Evolutionary conservation across 2,888 invertebrate genomes (phyloP).

Genomic region (Thymelicus lineola): DNA sequence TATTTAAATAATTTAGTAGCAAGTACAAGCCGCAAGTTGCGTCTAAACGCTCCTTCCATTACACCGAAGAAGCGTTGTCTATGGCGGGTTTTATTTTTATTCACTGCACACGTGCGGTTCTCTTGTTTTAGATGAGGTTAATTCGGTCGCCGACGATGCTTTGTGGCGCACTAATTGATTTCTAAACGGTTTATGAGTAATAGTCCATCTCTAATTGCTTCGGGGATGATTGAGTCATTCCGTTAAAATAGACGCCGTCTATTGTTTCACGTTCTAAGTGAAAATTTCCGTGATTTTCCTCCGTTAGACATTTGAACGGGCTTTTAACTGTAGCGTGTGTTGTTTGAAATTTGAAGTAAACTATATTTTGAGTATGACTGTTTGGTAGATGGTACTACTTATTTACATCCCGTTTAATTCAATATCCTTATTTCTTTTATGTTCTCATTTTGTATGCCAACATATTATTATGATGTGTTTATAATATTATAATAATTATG

Average conservation of each 20-base stretch:
- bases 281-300: constrained; percentile 34
- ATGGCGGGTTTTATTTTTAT: constrained; percentile 75
- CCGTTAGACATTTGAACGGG: constrained; percentile 16
- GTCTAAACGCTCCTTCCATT: constrained; percentile 52
- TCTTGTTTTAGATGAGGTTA: constrained; percentile 59
- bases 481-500: too few species aligned
- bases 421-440: background rate
- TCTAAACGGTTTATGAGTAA: constrained; percentile 67
- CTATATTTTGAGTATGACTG: background rate
- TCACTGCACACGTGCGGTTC: constrained; percentile 56
- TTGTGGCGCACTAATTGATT: constrained; percentile 76
- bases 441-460: background rate
- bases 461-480: too few species aligned
- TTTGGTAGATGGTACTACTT: background rate
- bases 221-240: constrained; percentile 63
- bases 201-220: constrained; percentile 49
- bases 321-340: constrained; percentile 21
- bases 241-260: constrained; percentile 33
- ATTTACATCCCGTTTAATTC: background rate
- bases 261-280: constrained; percentile 35
- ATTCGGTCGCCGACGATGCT: constrained; percentile 61
- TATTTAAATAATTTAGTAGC: too few species aligned
- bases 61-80: constrained; percentile 64
- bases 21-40: background rate
- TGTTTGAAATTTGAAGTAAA: constrained; percentile 8